Conservation (phyloP, 2,797 vertebrate genomes). For the Discoglossus pictus region DNA sequence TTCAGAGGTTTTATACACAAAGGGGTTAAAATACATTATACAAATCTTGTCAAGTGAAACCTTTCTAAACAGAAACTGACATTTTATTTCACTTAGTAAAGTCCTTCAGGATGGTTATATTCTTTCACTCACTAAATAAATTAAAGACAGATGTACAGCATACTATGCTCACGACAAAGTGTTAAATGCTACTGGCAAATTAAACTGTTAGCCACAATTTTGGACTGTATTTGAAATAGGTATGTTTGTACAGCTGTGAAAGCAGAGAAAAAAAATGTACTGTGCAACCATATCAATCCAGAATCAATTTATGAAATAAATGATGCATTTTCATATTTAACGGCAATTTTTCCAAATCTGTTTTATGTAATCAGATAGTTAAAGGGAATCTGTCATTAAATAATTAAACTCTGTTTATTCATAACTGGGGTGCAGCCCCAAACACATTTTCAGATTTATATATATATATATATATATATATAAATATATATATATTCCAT, state of each 20-base stretch:
- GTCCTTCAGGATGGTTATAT: conserved; percentile 23
- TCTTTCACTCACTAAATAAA: conserved; percentile 56
- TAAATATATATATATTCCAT: too few species aligned
- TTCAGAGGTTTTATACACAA: too few species aligned
- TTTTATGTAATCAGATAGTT: too few species aligned
- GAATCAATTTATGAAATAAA: conserved; percentile 58
- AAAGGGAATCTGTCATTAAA: too few species aligned
- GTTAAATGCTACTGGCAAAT: conserved; percentile 70
- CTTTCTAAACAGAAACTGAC: conserved; percentile 6
- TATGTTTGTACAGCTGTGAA: conserved; percentile 73
- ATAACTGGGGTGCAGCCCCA: too few species aligned
- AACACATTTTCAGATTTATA: too few species aligned
- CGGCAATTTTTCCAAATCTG: background rate
- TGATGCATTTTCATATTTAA: conserved; percentile 25
- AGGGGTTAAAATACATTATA: too few species aligned
- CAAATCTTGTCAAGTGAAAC: too few species aligned
- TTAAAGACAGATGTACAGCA: conserved; percentile 71
- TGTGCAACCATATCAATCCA: conserved; percentile 68
- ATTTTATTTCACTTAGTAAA: conserved; percentile 48
- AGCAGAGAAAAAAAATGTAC: conserved; percentile 59
- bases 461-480: too few species aligned
- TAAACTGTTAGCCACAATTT: conserved; percentile 66
- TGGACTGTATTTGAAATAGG: conserved; percentile 63
- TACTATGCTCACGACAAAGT: conserved; percentile 64
- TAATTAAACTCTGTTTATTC: too few species aligned